Evolutionary conservation across 2,888 invertebrate genomes (phyloP).

Genomic region (Papilio protenor): DNA sequence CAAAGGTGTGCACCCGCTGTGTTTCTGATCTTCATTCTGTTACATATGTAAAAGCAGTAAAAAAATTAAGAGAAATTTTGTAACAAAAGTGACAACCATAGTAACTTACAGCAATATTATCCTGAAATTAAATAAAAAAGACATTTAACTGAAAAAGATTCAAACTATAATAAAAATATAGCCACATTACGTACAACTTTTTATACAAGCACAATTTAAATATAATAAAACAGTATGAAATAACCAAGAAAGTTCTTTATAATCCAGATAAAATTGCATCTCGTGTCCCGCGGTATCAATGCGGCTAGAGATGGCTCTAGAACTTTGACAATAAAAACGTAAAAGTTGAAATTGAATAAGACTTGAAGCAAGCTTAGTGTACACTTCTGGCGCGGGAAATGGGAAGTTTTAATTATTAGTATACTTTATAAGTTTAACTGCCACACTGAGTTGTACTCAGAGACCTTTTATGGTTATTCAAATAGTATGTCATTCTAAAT

Average conservation of each 20-base stretch:
- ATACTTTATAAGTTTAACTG: not conserved
- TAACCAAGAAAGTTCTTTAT: slow-evolving; percentile 13
- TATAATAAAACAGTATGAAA: not conserved
- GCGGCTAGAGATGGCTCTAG: slow-evolving; percentile 11
- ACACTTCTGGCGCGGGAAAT: slow-evolving; percentile 25
- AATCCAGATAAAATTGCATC: slow-evolving; percentile 39
- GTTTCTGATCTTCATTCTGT: too few relatives aligned
- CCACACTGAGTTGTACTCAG: too few relatives aligned
- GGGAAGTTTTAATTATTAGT: slow-evolving; percentile 1
- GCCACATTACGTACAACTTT: not conserved
- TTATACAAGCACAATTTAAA: not conserved
- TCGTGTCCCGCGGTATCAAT: slow-evolving; percentile 6
- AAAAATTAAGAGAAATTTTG: too few relatives aligned
- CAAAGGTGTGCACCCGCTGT: too few relatives aligned
- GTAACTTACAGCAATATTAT: not conserved
- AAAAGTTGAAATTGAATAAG: slow-evolving; percentile 39
- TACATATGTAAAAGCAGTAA: too few relatives aligned
- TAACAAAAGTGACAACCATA: too few relatives aligned
- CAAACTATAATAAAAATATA: not conserved
- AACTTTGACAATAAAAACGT: slow-evolving; percentile 40
- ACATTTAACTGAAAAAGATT: not conserved
- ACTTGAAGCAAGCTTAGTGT: slow-evolving; percentile 20
- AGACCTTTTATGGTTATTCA: too few relatives aligned
- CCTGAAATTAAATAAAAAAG: not conserved
- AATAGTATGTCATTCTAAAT: too few relatives aligned